Conservation (phyloP, 2,113 vertebrate genomes). For the Clinocottus analis region DNA sequence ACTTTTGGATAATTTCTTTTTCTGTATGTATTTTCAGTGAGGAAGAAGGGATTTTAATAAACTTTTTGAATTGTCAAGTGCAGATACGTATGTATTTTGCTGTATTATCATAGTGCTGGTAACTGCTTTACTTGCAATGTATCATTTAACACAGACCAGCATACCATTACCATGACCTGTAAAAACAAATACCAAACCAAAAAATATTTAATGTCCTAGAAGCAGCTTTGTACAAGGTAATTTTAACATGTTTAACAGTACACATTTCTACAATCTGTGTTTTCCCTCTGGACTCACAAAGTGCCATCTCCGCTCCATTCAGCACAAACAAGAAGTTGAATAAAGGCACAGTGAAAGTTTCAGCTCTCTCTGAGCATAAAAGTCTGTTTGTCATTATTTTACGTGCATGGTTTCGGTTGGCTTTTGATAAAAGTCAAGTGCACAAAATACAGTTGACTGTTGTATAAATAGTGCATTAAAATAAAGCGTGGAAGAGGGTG, state of each 20-base stretch:
- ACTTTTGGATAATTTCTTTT: conserved; percentile 74
- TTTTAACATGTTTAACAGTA: conserved; percentile 43
- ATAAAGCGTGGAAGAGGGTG: neutral
- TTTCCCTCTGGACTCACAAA: conserved; percentile 21
- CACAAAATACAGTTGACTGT: conserved; percentile 16
- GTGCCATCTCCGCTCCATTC: conserved; percentile 19
- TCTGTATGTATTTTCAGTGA: conserved; percentile 69
- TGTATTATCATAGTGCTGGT: conserved; percentile 9
- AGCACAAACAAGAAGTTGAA: conserved; percentile 18
- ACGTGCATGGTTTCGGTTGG: neutral
- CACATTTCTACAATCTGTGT: conserved; percentile 9
- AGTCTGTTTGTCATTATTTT: neutral
- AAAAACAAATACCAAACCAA: conserved; percentile 42
- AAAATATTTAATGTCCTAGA: conserved; percentile 42
- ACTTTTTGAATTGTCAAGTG: conserved; percentile 57
- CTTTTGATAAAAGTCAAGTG: neutral
- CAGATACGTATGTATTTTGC: conserved; percentile 31
- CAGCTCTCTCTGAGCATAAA: conserved; percentile 45
- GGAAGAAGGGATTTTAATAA: conserved; percentile 72
- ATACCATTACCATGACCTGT: neutral
- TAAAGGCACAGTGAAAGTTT: conserved; percentile 55
- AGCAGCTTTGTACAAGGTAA: conserved; percentile 33
- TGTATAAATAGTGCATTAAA: conserved; percentile 41
- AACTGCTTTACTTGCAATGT: conserved; percentile 2
- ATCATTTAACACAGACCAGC: conserved; percentile 4